Percentiles rank a stretch among this genome's conserved stretches.
phyloP scores from a whole-genome alignment of 2,797 vertebrate species.

The Galago senegalensis region DNA sequence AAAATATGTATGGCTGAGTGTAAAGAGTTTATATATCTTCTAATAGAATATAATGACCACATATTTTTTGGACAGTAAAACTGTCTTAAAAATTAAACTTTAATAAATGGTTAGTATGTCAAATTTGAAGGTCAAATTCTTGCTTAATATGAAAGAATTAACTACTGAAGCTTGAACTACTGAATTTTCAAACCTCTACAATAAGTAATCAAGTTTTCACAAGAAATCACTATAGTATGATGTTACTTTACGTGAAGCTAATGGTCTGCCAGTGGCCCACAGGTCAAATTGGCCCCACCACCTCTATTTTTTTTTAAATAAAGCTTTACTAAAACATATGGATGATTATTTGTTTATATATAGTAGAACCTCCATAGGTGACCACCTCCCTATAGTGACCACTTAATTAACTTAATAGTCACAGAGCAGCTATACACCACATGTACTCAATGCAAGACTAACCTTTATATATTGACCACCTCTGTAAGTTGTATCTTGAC shows the following conservation, averaged over 20 bases:
- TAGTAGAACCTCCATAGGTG: no score
- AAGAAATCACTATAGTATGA: not conserved
- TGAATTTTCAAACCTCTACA: conserved; percentile 15
- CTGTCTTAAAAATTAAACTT: not conserved
- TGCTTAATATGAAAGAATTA: conserved; percentile 3
- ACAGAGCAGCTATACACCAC: no score
- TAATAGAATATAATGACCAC: not conserved
- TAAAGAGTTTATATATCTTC: not conserved
- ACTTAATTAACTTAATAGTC: no score
- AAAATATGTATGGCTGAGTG: not conserved
- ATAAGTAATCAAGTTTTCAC: conserved; percentile 16
- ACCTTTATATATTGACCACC: no score
- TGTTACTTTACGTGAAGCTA: not conserved
- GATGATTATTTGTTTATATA: not conserved
- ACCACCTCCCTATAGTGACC: no score
- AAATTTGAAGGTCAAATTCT: conserved; percentile 7
- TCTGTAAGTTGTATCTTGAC: no score
- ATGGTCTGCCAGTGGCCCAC: not conserved
- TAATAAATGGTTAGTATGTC: not conserved
- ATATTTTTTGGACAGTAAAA: not conserved
- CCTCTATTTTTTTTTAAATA: not conserved
- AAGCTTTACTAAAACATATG: not conserved
- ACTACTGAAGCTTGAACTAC: not conserved
- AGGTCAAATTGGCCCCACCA: not conserved
- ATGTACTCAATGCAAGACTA: no score